Conservation (phyloP, 2,888 invertebrate species). For the Calliphora vomitoria region DNA sequence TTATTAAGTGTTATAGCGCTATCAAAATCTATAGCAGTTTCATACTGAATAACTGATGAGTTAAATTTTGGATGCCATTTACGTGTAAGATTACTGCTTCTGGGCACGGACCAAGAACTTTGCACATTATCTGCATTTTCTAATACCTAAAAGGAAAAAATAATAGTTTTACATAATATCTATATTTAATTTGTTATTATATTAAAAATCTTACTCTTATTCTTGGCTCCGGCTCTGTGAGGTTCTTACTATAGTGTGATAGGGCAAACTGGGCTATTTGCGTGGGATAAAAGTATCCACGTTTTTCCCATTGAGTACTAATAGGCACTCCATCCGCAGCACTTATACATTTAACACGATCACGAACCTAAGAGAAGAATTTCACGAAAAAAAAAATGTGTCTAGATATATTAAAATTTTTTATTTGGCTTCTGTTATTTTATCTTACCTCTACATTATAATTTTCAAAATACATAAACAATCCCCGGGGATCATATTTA, state of each 20-base stretch:
- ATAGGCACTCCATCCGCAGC: slow-evolving; percentile 97
- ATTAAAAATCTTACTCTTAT: slow-evolving; percentile 84
- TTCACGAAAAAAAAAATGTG: neutral
- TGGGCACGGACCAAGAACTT: slow-evolving; percentile 91
- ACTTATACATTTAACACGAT: slow-evolving; percentile 97
- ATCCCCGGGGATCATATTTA: slow-evolving; percentile 94
- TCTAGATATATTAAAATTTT: neutral
- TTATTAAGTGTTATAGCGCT: slow-evolving; percentile 88
- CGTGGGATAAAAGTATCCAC: slow-evolving; percentile 98
- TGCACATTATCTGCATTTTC: slow-evolving; percentile 91
- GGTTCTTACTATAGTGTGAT: slow-evolving; percentile 98
- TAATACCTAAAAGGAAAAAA: slow-evolving; percentile 83
- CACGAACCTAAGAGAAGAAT: slow-evolving; percentile 86
- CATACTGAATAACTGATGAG: slow-evolving; percentile 89
- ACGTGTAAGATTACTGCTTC: slow-evolving; percentile 88
- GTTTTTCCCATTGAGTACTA: slow-evolving; percentile 98
- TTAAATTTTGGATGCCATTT: slow-evolving; percentile 87
- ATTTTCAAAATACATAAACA: slow-evolving; percentile 98
- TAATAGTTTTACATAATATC: neutral
- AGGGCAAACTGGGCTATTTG: slow-evolving; percentile 99
- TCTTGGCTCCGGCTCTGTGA: slow-evolving; percentile 93
- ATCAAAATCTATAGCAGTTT: slow-evolving; percentile 88
- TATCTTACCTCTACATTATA: slow-evolving; percentile 94
- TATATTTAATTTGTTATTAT: neutral
- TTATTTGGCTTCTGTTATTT: neutral